phyloP scores from a whole-genome alignment of 2,113 vertebrate genomes.

The Strix aluco region DNA sequence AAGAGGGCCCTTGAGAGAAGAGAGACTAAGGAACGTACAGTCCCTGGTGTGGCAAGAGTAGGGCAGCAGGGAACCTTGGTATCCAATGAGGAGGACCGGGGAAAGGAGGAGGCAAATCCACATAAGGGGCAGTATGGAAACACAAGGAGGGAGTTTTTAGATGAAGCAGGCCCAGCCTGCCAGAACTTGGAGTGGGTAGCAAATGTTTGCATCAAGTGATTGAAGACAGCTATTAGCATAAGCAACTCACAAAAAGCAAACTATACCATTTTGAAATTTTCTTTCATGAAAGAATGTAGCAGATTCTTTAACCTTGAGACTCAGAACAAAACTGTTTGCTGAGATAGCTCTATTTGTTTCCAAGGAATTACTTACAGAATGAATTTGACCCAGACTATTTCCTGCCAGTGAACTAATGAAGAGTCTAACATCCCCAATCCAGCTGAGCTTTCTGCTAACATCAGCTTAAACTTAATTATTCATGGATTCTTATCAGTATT shows the following conservation, averaged over 20 bases:
- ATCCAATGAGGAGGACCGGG: background rate
- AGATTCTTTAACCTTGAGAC: background rate
- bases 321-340: background rate
- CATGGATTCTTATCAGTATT: conserved; percentile 19
- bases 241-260: background rate
- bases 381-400: conserved; percentile 10
- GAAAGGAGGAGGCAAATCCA: background rate
- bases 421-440: background rate
- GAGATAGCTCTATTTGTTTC: background rate
- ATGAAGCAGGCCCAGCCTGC: background rate
- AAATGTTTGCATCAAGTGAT: background rate
- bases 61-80: background rate
- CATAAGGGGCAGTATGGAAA: background rate
- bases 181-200: background rate
- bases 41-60: background rate
- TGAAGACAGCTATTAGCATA: background rate
- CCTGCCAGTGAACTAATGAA: background rate
- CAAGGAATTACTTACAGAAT: background rate
- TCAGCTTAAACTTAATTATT: conserved; percentile 52
- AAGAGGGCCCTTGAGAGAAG: background rate
- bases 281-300: background rate
- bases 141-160: background rate
- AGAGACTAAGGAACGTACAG: background rate
- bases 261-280: background rate
- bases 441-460: conserved; percentile 23